Evolutionary conservation across 2,113 vertebrate genomes (phyloP).

Genomic region (Sterrhoptilus dennistouni): DNA sequence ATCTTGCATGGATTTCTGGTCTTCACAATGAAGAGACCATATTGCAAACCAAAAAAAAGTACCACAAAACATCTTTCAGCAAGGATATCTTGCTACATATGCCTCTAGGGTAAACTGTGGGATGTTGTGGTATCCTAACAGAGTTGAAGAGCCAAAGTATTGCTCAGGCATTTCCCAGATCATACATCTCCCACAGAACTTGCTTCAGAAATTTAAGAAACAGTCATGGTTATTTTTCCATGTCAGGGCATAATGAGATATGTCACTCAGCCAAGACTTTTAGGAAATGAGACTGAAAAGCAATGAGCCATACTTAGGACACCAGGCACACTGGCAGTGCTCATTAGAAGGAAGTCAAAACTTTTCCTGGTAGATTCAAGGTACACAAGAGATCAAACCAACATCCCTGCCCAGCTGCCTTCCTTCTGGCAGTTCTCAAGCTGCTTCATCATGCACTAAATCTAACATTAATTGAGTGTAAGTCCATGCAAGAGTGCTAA

Average conservation of each 20-base stretch:
- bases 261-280: conserved; percentile 15
- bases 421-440: not conserved
- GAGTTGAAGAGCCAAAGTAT: not conserved
- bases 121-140: not conserved
- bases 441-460: not conserved
- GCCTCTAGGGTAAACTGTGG: not conserved
- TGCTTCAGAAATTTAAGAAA: conserved; percentile 6
- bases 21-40: not conserved
- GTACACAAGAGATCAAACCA: not conserved
- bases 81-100: not conserved
- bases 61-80: not conserved
- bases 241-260: not conserved
- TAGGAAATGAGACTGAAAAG: conserved; percentile 51
- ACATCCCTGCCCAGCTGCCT: not conserved
- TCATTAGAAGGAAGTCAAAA: not conserved
- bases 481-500: conserved; percentile 31
- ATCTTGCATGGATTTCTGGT: not conserved
- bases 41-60: not conserved
- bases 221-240: conserved; percentile 18
- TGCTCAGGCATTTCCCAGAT: not conserved
- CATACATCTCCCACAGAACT: not conserved
- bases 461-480: conserved; percentile 31
- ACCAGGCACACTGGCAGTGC: not conserved
- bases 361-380: conserved; percentile 4
- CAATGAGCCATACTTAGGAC: conserved; percentile 34